phyloP scores from a whole-genome alignment of 2,888 invertebrate species.

The Agapostemon virescens region DNA sequence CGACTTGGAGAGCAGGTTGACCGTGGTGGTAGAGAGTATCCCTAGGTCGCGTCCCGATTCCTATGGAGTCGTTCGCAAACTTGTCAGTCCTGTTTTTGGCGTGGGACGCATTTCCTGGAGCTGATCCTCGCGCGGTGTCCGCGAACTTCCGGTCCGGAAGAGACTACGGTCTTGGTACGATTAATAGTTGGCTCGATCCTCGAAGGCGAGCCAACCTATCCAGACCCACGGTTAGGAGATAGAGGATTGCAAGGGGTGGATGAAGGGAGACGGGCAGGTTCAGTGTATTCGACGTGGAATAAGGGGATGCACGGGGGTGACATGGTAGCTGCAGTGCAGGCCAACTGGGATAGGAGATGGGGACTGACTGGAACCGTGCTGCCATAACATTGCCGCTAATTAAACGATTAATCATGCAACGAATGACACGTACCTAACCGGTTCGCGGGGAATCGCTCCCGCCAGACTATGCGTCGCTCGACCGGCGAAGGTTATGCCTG shows the following conservation, averaged over 20 bases:
- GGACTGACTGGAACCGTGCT: conserved; percentile 71
- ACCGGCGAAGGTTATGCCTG: conserved; percentile 62
- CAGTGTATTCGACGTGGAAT: conserved; percentile 60
- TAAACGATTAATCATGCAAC: conserved; percentile 80
- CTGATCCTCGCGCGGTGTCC: conserved; percentile 7
- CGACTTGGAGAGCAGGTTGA: conserved; percentile 2
- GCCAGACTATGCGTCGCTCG: conserved; percentile 59
- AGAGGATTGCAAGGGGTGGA: background rate
- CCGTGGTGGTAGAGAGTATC: background rate
- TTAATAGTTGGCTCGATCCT: conserved; percentile 68
- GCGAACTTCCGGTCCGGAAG: conserved; percentile 64
- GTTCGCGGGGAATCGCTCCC: conserved; percentile 71
- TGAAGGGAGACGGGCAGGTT: conserved; percentile 28
- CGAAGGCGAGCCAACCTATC: conserved; percentile 26
- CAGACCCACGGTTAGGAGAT: conserved; percentile 13
- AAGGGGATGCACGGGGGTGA: conserved; percentile 64
- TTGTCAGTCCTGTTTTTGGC: conserved; percentile 25
- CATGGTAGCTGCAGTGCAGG: conserved; percentile 64
- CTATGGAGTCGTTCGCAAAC: background rate
- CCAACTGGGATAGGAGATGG: conserved; percentile 34
- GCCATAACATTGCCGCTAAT: conserved; percentile 79
- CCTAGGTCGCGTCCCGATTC: background rate
- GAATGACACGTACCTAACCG: conserved; percentile 77
- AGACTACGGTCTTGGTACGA: conserved; percentile 59
- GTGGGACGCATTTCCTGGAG: conserved; percentile 25